A percentile compares a stretch with the other conserved stretches of the same genome.
These are phyloP conservation scores for Archips crataeganus DNA, from an alignment of 2,888 invertebrate genomes.

Conservation along the genomic window DNA sequence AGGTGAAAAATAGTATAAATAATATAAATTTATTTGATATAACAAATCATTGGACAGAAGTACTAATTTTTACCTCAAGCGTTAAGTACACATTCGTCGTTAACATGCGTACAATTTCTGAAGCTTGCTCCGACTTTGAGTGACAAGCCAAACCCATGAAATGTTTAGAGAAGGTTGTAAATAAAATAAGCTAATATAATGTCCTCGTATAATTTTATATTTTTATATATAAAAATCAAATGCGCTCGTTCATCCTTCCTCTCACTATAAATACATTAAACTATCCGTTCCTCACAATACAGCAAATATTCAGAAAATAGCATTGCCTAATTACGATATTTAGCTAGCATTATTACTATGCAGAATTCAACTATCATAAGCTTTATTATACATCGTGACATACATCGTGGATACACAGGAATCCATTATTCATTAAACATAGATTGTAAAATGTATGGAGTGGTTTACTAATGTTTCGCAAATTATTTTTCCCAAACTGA, in stretches of 20 bases:
- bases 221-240: constrained; percentile 80
- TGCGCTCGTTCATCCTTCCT: constrained; percentile 78
- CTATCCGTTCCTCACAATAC: constrained; percentile 72
- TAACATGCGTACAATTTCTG: background rate
- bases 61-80: background rate
- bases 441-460: constrained; percentile 55
- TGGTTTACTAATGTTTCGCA: background rate
- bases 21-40: too few relatives aligned
- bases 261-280: constrained; percentile 79
- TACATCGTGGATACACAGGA: constrained; percentile 62
- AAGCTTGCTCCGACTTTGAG: background rate
- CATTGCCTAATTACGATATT: constrained; percentile 83
- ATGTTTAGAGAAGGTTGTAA: constrained; percentile 9
- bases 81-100: background rate
- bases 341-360: constrained; percentile 81
- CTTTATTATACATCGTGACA: constrained; percentile 77
- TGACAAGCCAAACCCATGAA: background rate
- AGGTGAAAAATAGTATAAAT: too few relatives aligned
- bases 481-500: too few relatives aligned
- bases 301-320: constrained; percentile 83
- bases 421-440: constrained; percentile 58
- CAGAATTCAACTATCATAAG: constrained; percentile 75
- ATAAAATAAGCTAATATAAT: constrained; percentile 52
- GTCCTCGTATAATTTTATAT: constrained; percentile 83
- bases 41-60: too few relatives aligned